These are phyloP conservation scores for Eristalis intricaria DNA, from an alignment of 2,888 invertebrate genomes.

Conservation along the genomic window DNA sequence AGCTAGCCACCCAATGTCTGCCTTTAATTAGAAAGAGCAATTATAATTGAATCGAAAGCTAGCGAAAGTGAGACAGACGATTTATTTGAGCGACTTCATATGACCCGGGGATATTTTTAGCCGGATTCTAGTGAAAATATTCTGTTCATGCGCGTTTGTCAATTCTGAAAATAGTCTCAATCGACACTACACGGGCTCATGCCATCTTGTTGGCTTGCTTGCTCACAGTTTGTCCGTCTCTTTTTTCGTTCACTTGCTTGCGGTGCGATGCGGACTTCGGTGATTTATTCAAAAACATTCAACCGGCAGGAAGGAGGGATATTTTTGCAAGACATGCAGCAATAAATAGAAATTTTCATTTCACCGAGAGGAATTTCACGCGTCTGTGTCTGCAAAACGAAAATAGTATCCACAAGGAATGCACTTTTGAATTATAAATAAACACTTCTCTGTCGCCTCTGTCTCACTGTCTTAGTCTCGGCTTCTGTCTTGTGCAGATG, in stretches of 20 bases:
- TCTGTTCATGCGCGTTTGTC: constrained; percentile 50
- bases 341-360: constrained; percentile 57
- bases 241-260: not conserved
- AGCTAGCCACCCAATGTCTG: constrained; percentile 55
- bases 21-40: constrained; percentile 43
- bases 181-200: not conserved
- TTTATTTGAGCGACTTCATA: constrained; percentile 29
- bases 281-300: constrained; percentile 33
- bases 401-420: constrained; percentile 49
- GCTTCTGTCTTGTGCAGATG: not conserved
- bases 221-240: constrained; percentile 5
- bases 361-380: constrained; percentile 39
- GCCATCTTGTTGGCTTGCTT: not conserved
- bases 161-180: constrained; percentile 41
- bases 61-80: constrained; percentile 1
- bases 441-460: not conserved
- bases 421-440: constrained; percentile 50
- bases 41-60: constrained; percentile 13
- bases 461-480: not conserved
- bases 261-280: not conserved
- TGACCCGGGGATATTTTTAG: constrained; percentile 66
- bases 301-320: constrained; percentile 32
- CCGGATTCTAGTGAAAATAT: constrained; percentile 23
- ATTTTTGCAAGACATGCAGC: constrained; percentile 56
- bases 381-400: constrained; percentile 39